phyloP scores from a whole-genome alignment of 2,888 invertebrate species.

The Stenotaenia linearis region DNA sequence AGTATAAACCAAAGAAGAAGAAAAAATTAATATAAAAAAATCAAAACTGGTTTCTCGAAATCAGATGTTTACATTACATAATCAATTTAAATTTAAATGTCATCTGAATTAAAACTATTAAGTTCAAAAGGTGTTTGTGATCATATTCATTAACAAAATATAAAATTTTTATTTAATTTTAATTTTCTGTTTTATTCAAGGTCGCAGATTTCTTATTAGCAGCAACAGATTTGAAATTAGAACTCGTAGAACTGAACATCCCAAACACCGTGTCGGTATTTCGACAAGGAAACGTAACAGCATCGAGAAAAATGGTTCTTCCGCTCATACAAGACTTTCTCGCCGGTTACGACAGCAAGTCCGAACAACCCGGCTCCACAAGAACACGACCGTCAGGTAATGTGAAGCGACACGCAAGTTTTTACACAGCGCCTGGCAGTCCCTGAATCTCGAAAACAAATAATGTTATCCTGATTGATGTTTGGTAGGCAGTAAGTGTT shows the following conservation, averaged over 20 bases:
- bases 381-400: not conserved
- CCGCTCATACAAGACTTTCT: constrained; percentile 36
- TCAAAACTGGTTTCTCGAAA: too few relatives aligned
- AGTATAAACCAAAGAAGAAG: too few relatives aligned
- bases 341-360: not conserved
- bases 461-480: not conserved
- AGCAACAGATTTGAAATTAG: not conserved
- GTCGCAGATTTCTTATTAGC: not conserved
- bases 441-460: not conserved
- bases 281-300: constrained; percentile 37
- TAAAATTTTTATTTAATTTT: not conserved
- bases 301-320: constrained; percentile 39
- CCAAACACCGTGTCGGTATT: not conserved
- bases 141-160: too few relatives aligned
- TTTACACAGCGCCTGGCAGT: constrained; percentile 21
- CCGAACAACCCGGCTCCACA: too few relatives aligned
- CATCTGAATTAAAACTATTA: too few relatives aligned
- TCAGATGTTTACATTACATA: too few relatives aligned
- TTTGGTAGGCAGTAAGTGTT: not conserved
- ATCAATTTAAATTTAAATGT: too few relatives aligned
- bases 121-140: too few relatives aligned
- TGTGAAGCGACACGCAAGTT: not conserved
- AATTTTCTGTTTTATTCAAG: not conserved
- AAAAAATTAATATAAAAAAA: too few relatives aligned
- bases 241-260: not conserved